phyloP scores from a whole-genome alignment of 2,888 invertebrate species.

The Argyresthia goedartella region DNA sequence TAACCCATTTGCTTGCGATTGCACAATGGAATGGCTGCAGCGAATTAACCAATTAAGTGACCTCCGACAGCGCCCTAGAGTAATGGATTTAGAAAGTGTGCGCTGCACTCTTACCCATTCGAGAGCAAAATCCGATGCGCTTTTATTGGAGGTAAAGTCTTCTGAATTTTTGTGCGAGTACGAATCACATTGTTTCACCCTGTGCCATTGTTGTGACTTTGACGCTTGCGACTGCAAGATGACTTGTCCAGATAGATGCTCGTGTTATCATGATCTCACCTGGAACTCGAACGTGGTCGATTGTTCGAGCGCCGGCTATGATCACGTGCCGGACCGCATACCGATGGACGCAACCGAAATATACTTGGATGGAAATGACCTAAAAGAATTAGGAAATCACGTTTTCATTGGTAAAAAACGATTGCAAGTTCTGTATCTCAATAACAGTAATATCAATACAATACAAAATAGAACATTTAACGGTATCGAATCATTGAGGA shows the following conservation, averaged over 20 bases:
- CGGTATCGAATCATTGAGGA: conserved; percentile 79
- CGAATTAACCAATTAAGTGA: conserved; percentile 82
- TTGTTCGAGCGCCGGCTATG: conserved; percentile 82
- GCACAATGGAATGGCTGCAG: conserved; percentile 89
- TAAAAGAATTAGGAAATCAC: conserved; percentile 84
- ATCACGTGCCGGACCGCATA: conserved; percentile 81
- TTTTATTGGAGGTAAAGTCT: conserved; percentile 76
- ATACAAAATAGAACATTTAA: conserved; percentile 87
- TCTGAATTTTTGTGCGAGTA: conserved; percentile 87
- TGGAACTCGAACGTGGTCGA: conserved; percentile 89
- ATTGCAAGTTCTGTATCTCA: conserved; percentile 81
- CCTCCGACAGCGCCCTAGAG: conserved; percentile 80
- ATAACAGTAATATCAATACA: conserved; percentile 81
- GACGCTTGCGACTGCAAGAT: conserved; percentile 93
- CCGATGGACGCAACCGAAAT: conserved; percentile 93
- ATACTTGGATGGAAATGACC: conserved; percentile 85
- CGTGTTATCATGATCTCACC: conserved; percentile 88
- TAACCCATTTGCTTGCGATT: conserved; percentile 89
- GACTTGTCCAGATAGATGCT: conserved; percentile 89
- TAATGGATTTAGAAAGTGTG: conserved; percentile 84
- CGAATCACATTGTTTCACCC: conserved; percentile 85
- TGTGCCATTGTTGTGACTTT: conserved; percentile 92
- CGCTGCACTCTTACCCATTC: conserved; percentile 82
- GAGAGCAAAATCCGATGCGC: conserved; percentile 71
- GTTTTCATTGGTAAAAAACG: conserved; percentile 90